Evolutionary conservation across 1,140 invertebrate species (phyloP), one percentile per base, ranked within the genome.

Genomic region (Arion vulgaris): DNA sequence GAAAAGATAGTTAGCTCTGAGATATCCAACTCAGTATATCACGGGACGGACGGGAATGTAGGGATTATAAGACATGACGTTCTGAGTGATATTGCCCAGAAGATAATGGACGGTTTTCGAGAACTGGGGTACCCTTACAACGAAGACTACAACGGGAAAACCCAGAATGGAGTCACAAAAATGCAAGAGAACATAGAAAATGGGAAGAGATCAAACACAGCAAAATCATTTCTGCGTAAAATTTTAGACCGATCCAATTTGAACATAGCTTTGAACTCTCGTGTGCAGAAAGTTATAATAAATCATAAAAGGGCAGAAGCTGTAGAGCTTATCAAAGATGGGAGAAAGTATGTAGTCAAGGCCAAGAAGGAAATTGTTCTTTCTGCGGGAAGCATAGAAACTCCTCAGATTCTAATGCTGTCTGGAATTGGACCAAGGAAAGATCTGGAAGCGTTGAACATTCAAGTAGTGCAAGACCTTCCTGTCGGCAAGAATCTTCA

Each of bases 321-420:
- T 15, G 89, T 93, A 2, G 87, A 92, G 82, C 91, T 89, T 68
- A 39, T 86, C 36, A 84, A 89, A 68, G 87, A 91, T 75, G 90
- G 91, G 0, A 92, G 85, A 26, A 93, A 91, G 78, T 93, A 94
- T 73, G 93, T 91, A 81, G 94, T 96, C 13, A 89, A 91, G 78
- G 95, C 95, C 0, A 94, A 92, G 19, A 97, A 96, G 87, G 97
- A 99, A 92, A 95, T 98, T 0, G 96, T 97, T 68, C 84, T 97
- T 26, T 88, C 89, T 0, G 96, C 95, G 0, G 98, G 98, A 0
- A 93, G 96, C 0, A 94, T 99, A 0, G 96, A 96, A 88, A 96
- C 96, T 0, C 95, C 97, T 0, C 97, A 98, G 84, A 87, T 99
- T 0, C 90, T 99, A 1, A 97, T 98, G 96, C 91, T 98, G 0